Conservation (phyloP, 2,113 vertebrate genomes). For the Petrocephalus zakoni region DNA sequence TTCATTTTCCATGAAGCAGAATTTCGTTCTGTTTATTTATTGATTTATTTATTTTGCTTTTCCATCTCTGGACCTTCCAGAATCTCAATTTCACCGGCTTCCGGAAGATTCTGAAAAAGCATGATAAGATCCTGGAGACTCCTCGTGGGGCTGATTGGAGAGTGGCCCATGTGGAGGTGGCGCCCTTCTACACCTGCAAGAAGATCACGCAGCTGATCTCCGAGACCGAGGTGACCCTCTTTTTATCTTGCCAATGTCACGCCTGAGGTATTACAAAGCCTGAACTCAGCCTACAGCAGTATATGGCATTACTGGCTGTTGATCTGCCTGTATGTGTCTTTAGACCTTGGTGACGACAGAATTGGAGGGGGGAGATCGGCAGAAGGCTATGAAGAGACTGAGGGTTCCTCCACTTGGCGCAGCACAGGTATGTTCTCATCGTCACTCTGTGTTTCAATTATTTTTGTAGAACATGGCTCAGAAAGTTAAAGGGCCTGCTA, state of each 20-base stretch:
- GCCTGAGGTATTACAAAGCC: neutral
- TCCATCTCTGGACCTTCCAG: slow-evolving; percentile 49
- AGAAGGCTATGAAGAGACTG: slow-evolving; percentile 96
- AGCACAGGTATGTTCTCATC: slow-evolving; percentile 73
- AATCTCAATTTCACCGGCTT: slow-evolving; percentile 98
- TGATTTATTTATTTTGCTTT: neutral
- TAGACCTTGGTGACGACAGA: slow-evolving; percentile 91
- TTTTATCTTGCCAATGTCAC: neutral
- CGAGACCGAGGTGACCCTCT: slow-evolving; percentile 81
- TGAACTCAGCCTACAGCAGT: neutral
- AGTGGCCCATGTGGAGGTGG: slow-evolving; percentile 92
- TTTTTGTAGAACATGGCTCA: neutral
- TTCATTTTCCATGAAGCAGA: no score
- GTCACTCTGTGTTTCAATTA: neutral
- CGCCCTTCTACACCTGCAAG: slow-evolving; percentile 96
- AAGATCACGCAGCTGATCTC: slow-evolving; percentile 98
- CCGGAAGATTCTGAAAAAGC: slow-evolving; percentile 97
- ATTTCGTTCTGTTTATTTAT: neutral
- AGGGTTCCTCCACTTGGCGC: slow-evolving; percentile 94
- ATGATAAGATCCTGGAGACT: slow-evolving; percentile 98
- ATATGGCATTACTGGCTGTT: neutral
- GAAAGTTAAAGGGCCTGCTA: neutral
- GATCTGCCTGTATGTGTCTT: slow-evolving; percentile 19
- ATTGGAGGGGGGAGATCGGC: slow-evolving; percentile 91
- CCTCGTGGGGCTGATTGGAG: slow-evolving; percentile 89